Percentiles rank a stretch among this genome's conserved stretches.
Evolutionary conservation across 2,113 vertebrate species (phyloP).

Genomic region (Caracal caracal): DNA sequence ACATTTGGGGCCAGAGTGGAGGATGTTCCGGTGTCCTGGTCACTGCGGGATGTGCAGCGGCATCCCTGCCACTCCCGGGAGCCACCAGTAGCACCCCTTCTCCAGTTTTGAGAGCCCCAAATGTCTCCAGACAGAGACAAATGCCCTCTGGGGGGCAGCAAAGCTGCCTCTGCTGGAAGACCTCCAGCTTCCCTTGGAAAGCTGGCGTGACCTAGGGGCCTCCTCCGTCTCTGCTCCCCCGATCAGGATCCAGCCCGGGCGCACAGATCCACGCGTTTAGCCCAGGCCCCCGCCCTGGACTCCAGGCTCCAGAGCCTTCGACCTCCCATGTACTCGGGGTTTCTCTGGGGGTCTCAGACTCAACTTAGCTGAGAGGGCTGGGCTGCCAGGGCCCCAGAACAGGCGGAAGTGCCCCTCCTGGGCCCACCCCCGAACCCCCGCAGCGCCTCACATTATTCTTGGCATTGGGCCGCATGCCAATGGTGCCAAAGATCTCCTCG

Average conservation of each 20-base stretch:
- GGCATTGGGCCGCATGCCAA: slow-evolving; percentile 95
- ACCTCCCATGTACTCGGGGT: neutral
- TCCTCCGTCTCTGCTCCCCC: rapidly evolving
- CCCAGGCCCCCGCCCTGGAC: neutral
- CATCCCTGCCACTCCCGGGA: no score
- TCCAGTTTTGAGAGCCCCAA: neutral
- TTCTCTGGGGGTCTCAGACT: neutral
- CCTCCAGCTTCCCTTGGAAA: neutral
- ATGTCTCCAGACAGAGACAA: neutral
- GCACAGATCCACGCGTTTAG: neutral
- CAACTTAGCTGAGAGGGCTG: no score
- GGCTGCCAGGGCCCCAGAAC: neutral
- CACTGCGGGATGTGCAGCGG: no score
- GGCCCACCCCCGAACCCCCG: rapidly evolving
- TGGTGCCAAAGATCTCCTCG: slow-evolving; percentile 95
- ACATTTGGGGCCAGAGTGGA: neutral
- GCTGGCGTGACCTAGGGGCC: neutral
- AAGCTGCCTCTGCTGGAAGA: neutral
- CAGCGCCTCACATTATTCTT: slow-evolving; percentile 93
- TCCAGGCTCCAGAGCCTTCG: neutral
- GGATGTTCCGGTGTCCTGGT: neutral
- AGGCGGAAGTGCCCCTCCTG: neutral
- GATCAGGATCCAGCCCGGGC: neutral
- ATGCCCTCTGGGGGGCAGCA: rapidly evolving
- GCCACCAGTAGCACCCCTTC: no score